These are phyloP conservation scores for Grus americana DNA, from an alignment of 2,113 vertebrate genomes.

Conservation along the genomic window DNA sequence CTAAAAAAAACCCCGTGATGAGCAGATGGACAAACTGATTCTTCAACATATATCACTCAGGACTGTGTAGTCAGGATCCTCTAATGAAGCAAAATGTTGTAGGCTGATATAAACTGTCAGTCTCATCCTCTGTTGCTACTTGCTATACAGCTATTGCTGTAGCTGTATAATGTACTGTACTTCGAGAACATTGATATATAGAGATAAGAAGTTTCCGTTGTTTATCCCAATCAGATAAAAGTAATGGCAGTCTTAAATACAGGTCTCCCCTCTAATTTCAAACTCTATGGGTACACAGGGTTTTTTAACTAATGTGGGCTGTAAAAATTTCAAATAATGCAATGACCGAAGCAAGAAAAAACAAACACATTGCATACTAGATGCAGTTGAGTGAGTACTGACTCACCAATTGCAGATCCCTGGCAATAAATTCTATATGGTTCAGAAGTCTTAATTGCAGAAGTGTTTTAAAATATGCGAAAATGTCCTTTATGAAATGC, in stretches of 20 bases:
- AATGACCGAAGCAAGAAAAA: background rate
- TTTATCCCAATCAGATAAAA: constrained; percentile 37
- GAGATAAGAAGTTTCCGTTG: background rate
- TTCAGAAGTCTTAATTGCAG: background rate
- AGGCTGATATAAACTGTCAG: background rate
- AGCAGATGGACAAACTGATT: background rate
- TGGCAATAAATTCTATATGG: background rate
- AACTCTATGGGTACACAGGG: background rate
- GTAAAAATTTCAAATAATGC: background rate
- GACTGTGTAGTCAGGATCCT: background rate
- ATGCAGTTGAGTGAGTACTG: background rate
- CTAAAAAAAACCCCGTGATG: background rate
- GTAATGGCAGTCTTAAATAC: background rate
- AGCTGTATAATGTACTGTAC: background rate
- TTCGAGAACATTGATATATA: background rate
- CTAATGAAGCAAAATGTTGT: background rate
- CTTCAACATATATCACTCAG: background rate
- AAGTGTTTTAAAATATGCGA: background rate
- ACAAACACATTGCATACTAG: background rate
- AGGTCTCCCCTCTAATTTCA: background rate
- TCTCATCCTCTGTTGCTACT: background rate
- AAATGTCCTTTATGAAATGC: background rate
- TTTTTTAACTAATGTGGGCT: background rate
- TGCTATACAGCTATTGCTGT: background rate
- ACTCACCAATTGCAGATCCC: background rate